phyloP scores from a whole-genome alignment of 2,797 vertebrate genomes.

The Tarsius wallacei region DNA sequence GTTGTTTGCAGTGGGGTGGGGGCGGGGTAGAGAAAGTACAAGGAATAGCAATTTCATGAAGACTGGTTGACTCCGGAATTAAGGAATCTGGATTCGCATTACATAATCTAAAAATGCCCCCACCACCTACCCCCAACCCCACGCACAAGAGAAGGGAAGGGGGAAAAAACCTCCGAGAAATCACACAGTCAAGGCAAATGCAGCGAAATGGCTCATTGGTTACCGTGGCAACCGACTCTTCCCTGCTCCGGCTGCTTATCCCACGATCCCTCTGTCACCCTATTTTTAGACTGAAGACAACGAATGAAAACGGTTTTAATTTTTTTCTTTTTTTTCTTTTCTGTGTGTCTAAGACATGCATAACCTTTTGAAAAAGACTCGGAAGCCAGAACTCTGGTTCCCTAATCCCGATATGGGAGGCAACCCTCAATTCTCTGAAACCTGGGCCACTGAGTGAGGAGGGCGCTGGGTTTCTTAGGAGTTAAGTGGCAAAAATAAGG shows the following conservation, averaged over 20 bases:
- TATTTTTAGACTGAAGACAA: slow-evolving; percentile 93
- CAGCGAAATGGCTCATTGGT: slow-evolving; percentile 93
- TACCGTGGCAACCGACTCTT: slow-evolving; percentile 92
- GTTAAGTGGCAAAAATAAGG: not conserved
- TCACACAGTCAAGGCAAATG: slow-evolving; percentile 90
- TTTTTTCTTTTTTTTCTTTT: slow-evolving; percentile 86
- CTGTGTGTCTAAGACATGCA: slow-evolving; percentile 84
- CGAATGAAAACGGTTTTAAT: slow-evolving; percentile 89
- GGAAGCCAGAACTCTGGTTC: slow-evolving; percentile 32
- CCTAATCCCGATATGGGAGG: not conserved
- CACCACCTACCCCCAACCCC: slow-evolving; percentile 81
- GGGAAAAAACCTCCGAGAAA: slow-evolving; percentile 86
- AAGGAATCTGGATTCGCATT: slow-evolving; percentile 76
- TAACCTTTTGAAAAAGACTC: slow-evolving; percentile 80
- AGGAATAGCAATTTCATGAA: slow-evolving; percentile 49
- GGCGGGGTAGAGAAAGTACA: not conserved
- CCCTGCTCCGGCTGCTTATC: slow-evolving; percentile 92
- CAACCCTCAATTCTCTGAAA: not conserved
- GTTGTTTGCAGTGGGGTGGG: not conserved
- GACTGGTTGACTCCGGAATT: slow-evolving; percentile 71
- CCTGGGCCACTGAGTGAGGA: not conserved
- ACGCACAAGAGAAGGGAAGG: slow-evolving; percentile 80
- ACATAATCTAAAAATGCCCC: slow-evolving; percentile 85
- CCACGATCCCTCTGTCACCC: slow-evolving; percentile 93
- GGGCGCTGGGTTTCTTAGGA: not conserved